Percentiles rank a stretch among this genome's conserved stretches.
These are phyloP conservation scores for Notoglanidium macrostoma DNA, from an alignment of 2,797 vertebrate species.

Conservation along the genomic window DNA sequence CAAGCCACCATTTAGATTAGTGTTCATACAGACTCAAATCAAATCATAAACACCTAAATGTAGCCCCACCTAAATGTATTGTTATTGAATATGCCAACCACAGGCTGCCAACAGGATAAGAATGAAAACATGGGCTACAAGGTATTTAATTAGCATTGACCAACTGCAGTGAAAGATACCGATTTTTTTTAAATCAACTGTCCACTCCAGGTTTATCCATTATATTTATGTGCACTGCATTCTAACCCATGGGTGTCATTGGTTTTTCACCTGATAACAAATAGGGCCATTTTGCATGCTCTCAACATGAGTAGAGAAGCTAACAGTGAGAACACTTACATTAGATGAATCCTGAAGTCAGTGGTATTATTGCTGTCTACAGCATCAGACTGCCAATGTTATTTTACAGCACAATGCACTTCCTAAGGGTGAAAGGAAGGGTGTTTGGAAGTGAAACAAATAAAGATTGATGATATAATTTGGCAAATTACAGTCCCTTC, in stretches of 20 bases:
- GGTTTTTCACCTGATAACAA: not conserved
- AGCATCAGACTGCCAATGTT: slow-evolving; percentile 5
- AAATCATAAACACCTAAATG: not conserved
- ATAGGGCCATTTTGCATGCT: not conserved
- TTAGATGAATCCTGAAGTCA: not conserved
- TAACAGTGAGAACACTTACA: not conserved
- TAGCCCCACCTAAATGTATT: not conserved
- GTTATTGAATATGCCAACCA: slow-evolving; percentile 1
- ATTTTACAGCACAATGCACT: not conserved
- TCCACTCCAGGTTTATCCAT: not conserved
- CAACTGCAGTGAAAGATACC: not conserved
- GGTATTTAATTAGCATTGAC: not conserved
- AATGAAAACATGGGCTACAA: not conserved
- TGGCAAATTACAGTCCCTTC: not conserved
- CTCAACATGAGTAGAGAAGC: not conserved
- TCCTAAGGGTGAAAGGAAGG: not conserved
- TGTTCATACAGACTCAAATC: not conserved
- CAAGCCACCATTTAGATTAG: not conserved
- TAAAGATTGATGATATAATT: slow-evolving; percentile 21
- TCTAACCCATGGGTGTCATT: not conserved
- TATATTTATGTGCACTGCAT: not conserved
- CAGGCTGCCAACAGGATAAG: not conserved
- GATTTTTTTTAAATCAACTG: not conserved
- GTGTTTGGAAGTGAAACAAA: slow-evolving; percentile 3
- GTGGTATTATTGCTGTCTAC: not conserved